Evolutionary conservation across 2,888 invertebrate genomes (phyloP).

Genomic region (Ophion costatus): DNA sequence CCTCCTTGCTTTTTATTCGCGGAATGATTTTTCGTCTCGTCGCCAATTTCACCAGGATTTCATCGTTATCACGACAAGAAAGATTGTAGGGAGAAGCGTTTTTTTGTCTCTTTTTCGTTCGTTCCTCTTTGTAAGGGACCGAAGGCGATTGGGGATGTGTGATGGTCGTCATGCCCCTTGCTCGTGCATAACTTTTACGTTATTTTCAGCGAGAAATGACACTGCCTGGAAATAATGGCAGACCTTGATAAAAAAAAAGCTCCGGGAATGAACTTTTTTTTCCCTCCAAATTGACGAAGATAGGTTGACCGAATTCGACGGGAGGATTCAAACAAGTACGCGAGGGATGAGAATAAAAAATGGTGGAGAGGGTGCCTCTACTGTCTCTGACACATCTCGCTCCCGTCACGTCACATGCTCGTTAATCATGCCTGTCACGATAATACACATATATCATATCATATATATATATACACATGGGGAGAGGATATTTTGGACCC

Average conservation of each 20-base stretch:
- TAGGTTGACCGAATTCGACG: slow-evolving; percentile 4
- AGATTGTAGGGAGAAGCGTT: neutral
- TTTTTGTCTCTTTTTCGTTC: neutral
- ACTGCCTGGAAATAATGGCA: slow-evolving; percentile 8
- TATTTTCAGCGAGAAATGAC: slow-evolving; percentile 26
- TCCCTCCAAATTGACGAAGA: slow-evolving; percentile 17
- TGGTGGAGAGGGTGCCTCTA: slow-evolving; percentile 23
- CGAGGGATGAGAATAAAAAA: slow-evolving; percentile 35
- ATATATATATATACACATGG: neutral
- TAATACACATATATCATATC: slow-evolving; percentile 2
- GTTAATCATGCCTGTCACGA: slow-evolving; percentile 49
- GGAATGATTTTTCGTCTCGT: slow-evolving; percentile 43
- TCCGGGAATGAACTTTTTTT: slow-evolving; percentile 2
- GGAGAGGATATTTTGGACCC: too few species aligned
- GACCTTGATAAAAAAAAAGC: neutral
- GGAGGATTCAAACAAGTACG: slow-evolving; percentile 9
- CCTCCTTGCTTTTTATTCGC: neutral
- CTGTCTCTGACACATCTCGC: slow-evolving; percentile 31
- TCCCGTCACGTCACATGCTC: slow-evolving; percentile 40
- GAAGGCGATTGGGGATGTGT: slow-evolving; percentile 26
- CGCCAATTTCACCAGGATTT: slow-evolving; percentile 23
- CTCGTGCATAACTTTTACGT: slow-evolving; percentile 22
- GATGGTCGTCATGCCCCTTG: slow-evolving; percentile 12
- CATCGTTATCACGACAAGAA: slow-evolving; percentile 41
- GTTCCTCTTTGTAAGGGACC: neutral